Evolutionary conservation across 2,113 vertebrate genomes (phyloP), one percentile per base, ranked within the genome.

Genomic region (Otocyon megalotis): DNA sequence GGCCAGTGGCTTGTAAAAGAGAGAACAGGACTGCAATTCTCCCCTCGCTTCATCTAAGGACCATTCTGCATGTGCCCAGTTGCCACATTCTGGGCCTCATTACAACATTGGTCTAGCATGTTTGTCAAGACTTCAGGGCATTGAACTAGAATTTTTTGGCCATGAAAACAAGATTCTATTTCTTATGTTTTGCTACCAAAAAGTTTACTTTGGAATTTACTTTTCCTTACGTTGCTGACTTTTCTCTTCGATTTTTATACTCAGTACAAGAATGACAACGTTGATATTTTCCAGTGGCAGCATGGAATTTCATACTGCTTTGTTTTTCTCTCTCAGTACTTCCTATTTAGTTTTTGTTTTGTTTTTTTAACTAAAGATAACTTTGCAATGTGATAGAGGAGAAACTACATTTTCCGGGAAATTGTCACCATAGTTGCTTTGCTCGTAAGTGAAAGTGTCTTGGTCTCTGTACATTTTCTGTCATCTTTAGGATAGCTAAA

Each of bases 161-260:
- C 53, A 92, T 93, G 69, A 22, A 90, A 94, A 81, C 30, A 72
- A 63, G 65, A 77, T 77, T 92, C 22, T 95, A 6, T 88, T 95
- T 97, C 93, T 94, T 87, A 19, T 62, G 80, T 85, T 92, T 96
- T 95, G 62, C 60, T 93, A 63, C 71, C 91, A 19, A 92, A 67
- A 90, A 90, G 35, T 93, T 93, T 79, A 90, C 92, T 74, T 88
- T 81, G 74, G 94, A 97, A 19, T 86, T 37, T 13, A 12, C 88
- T 93, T 97, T 95, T 62, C 89, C 69, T 83, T 3, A 48, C 83
- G 69, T 97, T 83, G 32, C 54, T 83, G 35, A 95, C 76, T 95
- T 94, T 96, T 94, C 58, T 76, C 3, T 77, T 22, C 86, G 97
- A 67, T 84, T 86, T 88, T 98, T 91, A 74, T 90, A 84, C 35